A percentile compares a stretch with the other conserved stretches of the same genome.
Conservation (phyloP, 2,888 invertebrate species). For the Pemphredon lugubris region DNA sequence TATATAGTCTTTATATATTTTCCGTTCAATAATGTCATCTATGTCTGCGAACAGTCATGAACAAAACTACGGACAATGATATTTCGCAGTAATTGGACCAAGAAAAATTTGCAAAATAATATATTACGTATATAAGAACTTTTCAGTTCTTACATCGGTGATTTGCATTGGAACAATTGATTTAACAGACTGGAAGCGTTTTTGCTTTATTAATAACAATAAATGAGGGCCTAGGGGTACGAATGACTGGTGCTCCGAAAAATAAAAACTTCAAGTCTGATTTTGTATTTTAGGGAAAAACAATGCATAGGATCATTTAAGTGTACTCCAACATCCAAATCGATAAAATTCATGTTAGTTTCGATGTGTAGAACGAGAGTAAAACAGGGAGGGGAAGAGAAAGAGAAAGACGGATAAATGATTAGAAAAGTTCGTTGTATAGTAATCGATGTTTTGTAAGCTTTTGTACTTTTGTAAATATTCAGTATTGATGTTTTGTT, state of each 20-base stretch:
- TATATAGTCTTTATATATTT: constrained; percentile 28
- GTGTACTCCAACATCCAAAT: not conserved
- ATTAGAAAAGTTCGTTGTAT: constrained; percentile 65
- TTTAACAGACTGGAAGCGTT: not conserved
- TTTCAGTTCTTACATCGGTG: not conserved
- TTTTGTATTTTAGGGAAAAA: constrained; percentile 59
- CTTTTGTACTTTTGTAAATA: constrained; percentile 81
- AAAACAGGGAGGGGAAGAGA: constrained; percentile 2
- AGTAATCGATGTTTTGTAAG: constrained; percentile 77
- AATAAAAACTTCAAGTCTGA: constrained; percentile 69
- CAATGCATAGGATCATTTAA: not conserved
- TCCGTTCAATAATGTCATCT: constrained; percentile 21
- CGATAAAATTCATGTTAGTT: constrained; percentile 36
- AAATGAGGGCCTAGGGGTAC: constrained; percentile 46
- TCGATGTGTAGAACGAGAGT: constrained; percentile 50
- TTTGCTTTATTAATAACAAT: constrained; percentile 1
- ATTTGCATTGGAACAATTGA: not conserved
- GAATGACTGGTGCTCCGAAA: constrained; percentile 14
- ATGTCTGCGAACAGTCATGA: constrained; percentile 1
- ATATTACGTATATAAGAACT: constrained; percentile 7
- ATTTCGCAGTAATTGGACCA: constrained; percentile 28
- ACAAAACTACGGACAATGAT: constrained; percentile 24
- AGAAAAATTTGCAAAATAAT: constrained; percentile 2
- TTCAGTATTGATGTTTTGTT: constrained; percentile 60
- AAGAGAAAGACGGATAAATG: constrained; percentile 9